phyloP scores from a whole-genome alignment of 2,888 invertebrate species.

The Agrotis clavis region DNA sequence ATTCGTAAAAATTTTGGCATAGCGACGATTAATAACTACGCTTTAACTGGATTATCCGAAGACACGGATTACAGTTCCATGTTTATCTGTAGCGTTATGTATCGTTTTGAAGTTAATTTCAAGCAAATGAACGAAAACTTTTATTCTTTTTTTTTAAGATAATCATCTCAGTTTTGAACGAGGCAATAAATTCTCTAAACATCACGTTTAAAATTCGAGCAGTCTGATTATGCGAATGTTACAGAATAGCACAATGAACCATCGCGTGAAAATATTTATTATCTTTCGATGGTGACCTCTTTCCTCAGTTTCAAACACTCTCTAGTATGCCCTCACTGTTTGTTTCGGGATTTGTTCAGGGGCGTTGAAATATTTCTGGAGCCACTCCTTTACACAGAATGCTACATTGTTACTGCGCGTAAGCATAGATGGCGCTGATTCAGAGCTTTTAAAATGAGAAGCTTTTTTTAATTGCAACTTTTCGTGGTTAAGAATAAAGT shows the following conservation, averaged over 20 bases:
- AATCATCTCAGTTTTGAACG: too few species aligned
- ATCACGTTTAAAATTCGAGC: too few species aligned
- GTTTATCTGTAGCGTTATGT: too few species aligned
- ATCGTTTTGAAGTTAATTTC: too few species aligned
- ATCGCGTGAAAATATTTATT: not conserved
- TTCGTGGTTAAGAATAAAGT: not conserved
- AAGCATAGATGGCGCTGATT: conserved; percentile 52
- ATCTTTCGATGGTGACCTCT: conserved; percentile 41
- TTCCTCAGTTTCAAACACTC: not conserved
- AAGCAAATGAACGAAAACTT: too few species aligned
- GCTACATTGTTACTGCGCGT: not conserved
- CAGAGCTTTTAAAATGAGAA: not conserved
- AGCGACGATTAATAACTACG: too few species aligned
- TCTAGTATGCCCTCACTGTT: not conserved
- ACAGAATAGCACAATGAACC: not conserved
- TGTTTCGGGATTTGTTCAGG: not conserved
- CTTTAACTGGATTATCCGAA: too few species aligned
- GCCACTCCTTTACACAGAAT: not conserved
- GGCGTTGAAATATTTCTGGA: conserved; percentile 15
- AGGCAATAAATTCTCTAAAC: too few species aligned
- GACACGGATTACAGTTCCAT: too few species aligned
- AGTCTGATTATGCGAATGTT: too few species aligned
- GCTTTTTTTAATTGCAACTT: not conserved
- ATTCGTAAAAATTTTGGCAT: too few species aligned
- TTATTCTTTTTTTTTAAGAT: too few species aligned